phyloP scores from a whole-genome alignment of 92 coral and sea anemone genomes.

The Actinernus sp. region DNA sequence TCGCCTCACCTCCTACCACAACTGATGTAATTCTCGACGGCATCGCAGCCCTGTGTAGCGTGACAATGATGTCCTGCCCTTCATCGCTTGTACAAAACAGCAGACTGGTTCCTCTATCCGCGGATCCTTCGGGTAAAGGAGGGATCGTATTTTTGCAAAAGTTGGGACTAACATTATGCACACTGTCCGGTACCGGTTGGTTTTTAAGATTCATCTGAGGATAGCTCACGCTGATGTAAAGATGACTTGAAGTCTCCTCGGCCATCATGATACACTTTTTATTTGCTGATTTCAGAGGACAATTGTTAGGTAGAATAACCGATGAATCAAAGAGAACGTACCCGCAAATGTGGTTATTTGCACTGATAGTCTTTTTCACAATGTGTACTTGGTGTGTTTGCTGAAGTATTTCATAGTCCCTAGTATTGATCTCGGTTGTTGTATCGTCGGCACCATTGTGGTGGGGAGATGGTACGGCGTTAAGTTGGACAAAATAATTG shows the following conservation, averaged over 20 bases:
- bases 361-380: background rate
- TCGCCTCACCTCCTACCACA: background rate
- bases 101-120: background rate
- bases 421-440: background rate
- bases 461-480: background rate
- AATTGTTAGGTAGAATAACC: background rate
- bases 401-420: background rate
- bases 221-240: background rate
- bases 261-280: background rate
- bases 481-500: background rate
- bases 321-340: background rate
- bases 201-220: background rate
- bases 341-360: background rate
- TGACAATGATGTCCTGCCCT: background rate
- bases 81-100: background rate
- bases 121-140: background rate
- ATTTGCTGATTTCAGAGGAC: background rate
- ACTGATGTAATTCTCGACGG: background rate
- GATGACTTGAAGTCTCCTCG: background rate
- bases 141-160: background rate
- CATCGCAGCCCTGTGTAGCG: background rate
- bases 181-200: background rate
- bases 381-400: background rate
- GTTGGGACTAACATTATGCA: background rate
- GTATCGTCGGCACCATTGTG: background rate